Conservation (phyloP, 2,113 vertebrate species). For the Tursiops truncatus region DNA sequence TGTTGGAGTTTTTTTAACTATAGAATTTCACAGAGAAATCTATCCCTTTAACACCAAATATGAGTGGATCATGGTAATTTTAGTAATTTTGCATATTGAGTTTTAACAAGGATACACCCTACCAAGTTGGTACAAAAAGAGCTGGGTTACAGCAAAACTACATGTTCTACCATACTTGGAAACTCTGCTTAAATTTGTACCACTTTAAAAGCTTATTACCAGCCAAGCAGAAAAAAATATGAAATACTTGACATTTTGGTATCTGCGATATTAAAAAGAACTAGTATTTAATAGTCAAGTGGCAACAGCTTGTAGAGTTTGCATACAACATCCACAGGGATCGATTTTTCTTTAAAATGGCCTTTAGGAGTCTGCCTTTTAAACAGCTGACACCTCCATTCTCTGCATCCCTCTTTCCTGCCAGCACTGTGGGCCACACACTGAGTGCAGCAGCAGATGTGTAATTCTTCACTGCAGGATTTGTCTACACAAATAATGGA, state of each 20-base stretch:
- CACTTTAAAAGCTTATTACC: slow-evolving; percentile 66
- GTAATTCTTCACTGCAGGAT: slow-evolving; percentile 63
- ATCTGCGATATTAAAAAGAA: slow-evolving; percentile 75
- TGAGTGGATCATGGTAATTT: background rate
- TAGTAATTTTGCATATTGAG: background rate
- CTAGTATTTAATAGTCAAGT: slow-evolving; percentile 85
- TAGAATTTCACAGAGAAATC: background rate
- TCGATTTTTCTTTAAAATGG: slow-evolving; percentile 82
- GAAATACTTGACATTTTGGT: slow-evolving; percentile 76
- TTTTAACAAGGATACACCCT: slow-evolving; percentile 34
- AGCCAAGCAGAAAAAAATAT: slow-evolving; percentile 28
- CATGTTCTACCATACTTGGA: background rate
- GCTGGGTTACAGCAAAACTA: slow-evolving; percentile 6
- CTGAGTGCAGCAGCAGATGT: background rate
- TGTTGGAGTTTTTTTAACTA: background rate
- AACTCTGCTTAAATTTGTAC: slow-evolving; percentile 56
- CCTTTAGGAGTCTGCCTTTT: slow-evolving; percentile 79
- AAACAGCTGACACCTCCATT: slow-evolving; percentile 75
- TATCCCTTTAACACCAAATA: background rate
- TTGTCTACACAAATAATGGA: slow-evolving; percentile 60
- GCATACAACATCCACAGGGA: slow-evolving; percentile 77
- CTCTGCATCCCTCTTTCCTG: slow-evolving; percentile 47
- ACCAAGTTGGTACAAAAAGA: slow-evolving; percentile 16
- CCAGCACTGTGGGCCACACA: slow-evolving; percentile 45
- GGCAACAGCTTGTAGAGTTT: slow-evolving; percentile 83